Conservation (phyloP, 2,113 vertebrate genomes). For the Ursus arctos region DNA sequence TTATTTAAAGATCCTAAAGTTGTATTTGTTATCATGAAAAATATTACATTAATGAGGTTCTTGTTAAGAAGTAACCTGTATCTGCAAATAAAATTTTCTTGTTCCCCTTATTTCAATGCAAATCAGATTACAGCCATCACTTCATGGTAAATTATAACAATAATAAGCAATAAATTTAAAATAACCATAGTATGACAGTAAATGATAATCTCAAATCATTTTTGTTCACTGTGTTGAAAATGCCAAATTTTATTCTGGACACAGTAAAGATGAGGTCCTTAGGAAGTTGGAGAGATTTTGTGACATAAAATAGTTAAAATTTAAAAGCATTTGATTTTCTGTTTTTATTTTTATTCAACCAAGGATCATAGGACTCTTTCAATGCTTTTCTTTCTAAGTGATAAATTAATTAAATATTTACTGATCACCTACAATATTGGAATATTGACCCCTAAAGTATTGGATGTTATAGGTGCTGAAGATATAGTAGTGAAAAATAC, state of each 20-base stretch:
- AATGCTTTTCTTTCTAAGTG: not conserved
- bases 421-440: not conserved
- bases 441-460: not conserved
- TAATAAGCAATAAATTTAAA: conserved; percentile 49
- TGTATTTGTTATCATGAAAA: conserved; percentile 26
- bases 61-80: not conserved
- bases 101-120: not conserved
- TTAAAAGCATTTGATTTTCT: conserved; percentile 22
- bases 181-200: not conserved
- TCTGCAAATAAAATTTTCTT: conserved; percentile 30
- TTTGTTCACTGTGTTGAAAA: not conserved
- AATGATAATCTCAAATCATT: not conserved
- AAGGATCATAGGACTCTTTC: not conserved
- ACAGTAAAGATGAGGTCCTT: not conserved
- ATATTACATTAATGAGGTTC: not conserved
- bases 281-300: not conserved
- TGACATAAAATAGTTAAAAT: not conserved
- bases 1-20: not conserved
- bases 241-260: not conserved
- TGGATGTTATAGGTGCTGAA: not conserved
- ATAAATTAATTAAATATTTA: not conserved
- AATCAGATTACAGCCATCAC: not conserved
- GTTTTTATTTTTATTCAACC: conserved; percentile 8
- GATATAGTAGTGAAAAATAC: not conserved
- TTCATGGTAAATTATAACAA: conserved; percentile 18